These are phyloP conservation scores for Cheilosia soror DNA, from an alignment of 2,888 invertebrate genomes.

Conservation along the genomic window DNA sequence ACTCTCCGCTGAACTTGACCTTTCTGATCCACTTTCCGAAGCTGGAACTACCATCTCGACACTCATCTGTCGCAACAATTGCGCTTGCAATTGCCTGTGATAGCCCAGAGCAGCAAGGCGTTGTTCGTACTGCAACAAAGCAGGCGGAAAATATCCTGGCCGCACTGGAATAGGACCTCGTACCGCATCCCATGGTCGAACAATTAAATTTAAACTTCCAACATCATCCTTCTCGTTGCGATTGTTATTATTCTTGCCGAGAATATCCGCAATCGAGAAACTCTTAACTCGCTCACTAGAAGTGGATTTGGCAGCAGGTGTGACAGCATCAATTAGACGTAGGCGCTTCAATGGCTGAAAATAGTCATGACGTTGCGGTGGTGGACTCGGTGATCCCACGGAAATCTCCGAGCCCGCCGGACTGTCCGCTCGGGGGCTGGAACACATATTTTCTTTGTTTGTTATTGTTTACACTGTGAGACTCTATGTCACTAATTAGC, in stretches of 20 bases:
- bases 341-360: slow-evolving; percentile 86
- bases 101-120: slow-evolving; percentile 86
- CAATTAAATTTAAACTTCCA: slow-evolving; percentile 84
- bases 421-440: slow-evolving; percentile 79
- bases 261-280: slow-evolving; percentile 95
- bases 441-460: slow-evolving; percentile 79
- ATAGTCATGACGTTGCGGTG: slow-evolving; percentile 84
- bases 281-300: slow-evolving; percentile 93
- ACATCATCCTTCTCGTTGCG: slow-evolving; percentile 50
- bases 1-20: slow-evolving; percentile 89
- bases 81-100: slow-evolving; percentile 85
- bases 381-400: slow-evolving; percentile 83
- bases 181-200: slow-evolving; percentile 92
- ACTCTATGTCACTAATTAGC: slow-evolving; percentile 53
- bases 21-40: slow-evolving; percentile 89
- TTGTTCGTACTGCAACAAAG: slow-evolving; percentile 88
- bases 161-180: slow-evolving; percentile 84
- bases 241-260: slow-evolving; percentile 87
- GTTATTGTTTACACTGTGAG: not conserved
- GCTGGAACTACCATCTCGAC: slow-evolving; percentile 83
- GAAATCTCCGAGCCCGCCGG: slow-evolving; percentile 83
- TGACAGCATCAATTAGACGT: slow-evolving; percentile 78
- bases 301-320: slow-evolving; percentile 84
- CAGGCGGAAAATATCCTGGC: slow-evolving; percentile 83
- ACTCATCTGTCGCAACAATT: slow-evolving; percentile 85